Evolutionary conservation across 37 sponge, comb jelly and placozoan species (phyloP), one percentile per base, ranked within the genome.

Genomic region (Beroe ovata): DNA sequence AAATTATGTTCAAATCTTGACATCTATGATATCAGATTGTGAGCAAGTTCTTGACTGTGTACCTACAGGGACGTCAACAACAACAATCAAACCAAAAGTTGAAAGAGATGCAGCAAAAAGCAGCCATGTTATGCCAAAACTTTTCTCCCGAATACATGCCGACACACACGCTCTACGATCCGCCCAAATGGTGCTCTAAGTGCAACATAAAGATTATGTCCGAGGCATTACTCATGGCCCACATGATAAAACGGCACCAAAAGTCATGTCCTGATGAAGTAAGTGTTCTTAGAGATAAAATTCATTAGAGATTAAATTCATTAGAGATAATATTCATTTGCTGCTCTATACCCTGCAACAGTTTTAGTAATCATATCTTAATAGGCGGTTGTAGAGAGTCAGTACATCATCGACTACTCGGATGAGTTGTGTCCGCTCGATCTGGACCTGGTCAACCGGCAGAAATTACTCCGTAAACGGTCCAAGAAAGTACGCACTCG

Each of bases 181-280:
- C 84, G 26, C 47, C 84, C 38, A 77, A 77, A 25, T 77, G 84
- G 84, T 77, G 84, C 54, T 42, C 54, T 3, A 42, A 39, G 42
- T 77, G 84, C 33, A 77, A 77, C 33, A 42, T 77, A 16, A 77
- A 77, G 84, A 77, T 77, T 4, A 54, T 77, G 11, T 42, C 54
- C 11, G 84, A 77, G 54, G 84, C 84, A 21, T 42, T 77, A 0
- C 84, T 77, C 28, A 77, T 77, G 84, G 41, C 54, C 41, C 84
- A 77, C 84, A 77, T 77, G 84, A 77, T 77, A 2, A 77, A 77
- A 41, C 84, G 84, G 11, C 84, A 77, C 38, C 84, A 77, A 29
- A 39, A 42, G 54, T 41, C 84, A 1, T 33, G 28, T 16, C 54
- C 26, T 21, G 84, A 77, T 40, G 84, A 77, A 54, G 84, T 77